These are phyloP conservation scores for Porites australiensis DNA, from an alignment of 64 coral and sea anemone species.

Conservation along the genomic window DNA sequence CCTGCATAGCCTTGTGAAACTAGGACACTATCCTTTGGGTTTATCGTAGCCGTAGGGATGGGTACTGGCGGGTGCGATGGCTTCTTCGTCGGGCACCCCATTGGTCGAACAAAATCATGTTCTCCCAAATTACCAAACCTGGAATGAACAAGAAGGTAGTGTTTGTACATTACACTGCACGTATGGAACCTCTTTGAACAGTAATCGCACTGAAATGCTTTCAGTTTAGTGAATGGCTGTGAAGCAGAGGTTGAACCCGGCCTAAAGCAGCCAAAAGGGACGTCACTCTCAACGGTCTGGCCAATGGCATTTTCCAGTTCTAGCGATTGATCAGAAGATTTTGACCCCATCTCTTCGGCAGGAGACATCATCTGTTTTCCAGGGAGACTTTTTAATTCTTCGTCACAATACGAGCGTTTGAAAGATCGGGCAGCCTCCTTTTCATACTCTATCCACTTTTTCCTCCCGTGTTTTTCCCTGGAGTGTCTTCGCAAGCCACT, in stretches of 20 bases:
- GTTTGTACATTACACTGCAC: not conserved
- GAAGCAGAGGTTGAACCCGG: too few relatives aligned
- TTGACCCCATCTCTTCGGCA: not conserved
- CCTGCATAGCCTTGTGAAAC: not conserved
- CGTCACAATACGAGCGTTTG: not conserved
- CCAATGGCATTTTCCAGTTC: not conserved
- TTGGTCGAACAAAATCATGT: not conserved
- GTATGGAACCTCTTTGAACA: slow-evolving; percentile 2
- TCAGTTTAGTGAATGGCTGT: not conserved
- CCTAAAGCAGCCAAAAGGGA: not conserved
- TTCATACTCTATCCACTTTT: not conserved
- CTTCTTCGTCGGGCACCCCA: not conserved
- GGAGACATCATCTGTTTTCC: not conserved
- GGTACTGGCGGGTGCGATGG: not conserved
- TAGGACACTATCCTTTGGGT: not conserved
- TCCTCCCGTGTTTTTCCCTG: not conserved
- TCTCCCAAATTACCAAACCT: not conserved
- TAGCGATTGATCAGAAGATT: not conserved
- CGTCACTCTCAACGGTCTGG: not conserved
- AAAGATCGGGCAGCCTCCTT: not conserved
- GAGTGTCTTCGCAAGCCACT: not conserved
- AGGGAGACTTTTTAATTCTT: not conserved
- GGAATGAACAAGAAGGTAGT: slow-evolving; percentile 4
- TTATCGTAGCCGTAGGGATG: too few relatives aligned
- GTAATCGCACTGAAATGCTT: slow-evolving; percentile 1